Conservation (phyloP, 2,113 vertebrate species). For the Proteles cristata region DNA sequence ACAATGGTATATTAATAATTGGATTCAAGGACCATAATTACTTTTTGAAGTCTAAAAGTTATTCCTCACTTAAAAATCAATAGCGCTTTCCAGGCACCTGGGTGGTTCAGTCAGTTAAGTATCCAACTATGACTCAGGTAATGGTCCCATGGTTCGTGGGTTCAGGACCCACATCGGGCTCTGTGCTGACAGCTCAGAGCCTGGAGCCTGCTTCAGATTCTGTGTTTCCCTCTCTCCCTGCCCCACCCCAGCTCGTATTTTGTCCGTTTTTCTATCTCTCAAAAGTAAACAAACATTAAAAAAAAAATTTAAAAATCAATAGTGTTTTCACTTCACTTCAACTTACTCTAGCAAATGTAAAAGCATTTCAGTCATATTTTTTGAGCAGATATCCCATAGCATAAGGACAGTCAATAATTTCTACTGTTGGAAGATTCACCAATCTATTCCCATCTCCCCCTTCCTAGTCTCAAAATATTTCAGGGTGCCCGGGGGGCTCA, state of each 20-base stretch:
- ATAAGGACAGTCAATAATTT: neutral
- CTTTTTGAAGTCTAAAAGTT: neutral
- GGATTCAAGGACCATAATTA: neutral
- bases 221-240: no score
- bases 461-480: neutral
- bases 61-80: slow-evolving; percentile 46
- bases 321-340: neutral
- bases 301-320: slow-evolving; percentile 24
- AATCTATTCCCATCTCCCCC: neutral
- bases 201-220: no score
- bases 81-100: neutral
- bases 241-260: no score
- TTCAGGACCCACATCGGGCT: no score
- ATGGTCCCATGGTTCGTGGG: no score
- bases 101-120: no score
- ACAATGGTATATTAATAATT: neutral
- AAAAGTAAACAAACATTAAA: no score
- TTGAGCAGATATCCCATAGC: neutral
- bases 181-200: no score
- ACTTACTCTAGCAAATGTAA: neutral
- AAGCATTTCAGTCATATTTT: neutral
- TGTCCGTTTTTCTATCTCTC: no score
- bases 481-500: no score
- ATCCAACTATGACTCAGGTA: no score
- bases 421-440: neutral